Evolutionary conservation across 2,113 vertebrate genomes (phyloP).

Genomic region (Hemichromis elongatus): DNA sequence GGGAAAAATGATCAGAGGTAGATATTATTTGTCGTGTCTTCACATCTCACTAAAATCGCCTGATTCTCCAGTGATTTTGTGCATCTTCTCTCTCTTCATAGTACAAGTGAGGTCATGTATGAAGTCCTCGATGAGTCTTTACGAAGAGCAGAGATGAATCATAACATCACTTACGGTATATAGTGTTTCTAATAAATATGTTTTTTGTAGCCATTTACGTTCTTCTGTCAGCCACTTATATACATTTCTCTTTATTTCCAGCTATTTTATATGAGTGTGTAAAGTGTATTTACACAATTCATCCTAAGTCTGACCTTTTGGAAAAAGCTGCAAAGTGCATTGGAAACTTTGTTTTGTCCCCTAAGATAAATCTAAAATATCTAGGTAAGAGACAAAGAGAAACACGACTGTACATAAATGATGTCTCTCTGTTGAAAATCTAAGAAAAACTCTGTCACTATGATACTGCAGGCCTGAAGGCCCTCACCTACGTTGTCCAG

Average conservation of each 20-base stretch:
- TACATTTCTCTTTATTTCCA: conserved; percentile 47
- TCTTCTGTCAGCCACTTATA: background rate
- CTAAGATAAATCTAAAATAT: conserved; percentile 97
- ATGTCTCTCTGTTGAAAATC: background rate
- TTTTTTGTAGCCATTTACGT: background rate
- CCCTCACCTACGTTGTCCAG: conserved; percentile 91
- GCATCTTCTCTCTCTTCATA: conserved; percentile 55
- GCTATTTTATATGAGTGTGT: conserved; percentile 97
- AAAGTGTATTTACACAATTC: conserved; percentile 90
- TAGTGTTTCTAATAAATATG: background rate
- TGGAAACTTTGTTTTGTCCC: conserved; percentile 93
- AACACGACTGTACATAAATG: background rate
- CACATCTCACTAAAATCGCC: background rate
- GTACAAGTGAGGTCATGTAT: conserved; percentile 91
- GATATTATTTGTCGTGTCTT: background rate
- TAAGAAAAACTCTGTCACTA: background rate
- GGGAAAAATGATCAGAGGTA: conserved; percentile 92
- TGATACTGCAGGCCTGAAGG: conserved; percentile 81
- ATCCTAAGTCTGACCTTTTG: conserved; percentile 88
- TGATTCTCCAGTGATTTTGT: background rate
- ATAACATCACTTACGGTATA: conserved; percentile 95
- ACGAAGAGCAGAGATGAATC: conserved; percentile 95
- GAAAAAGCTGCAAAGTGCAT: conserved; percentile 96
- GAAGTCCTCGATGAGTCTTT: conserved; percentile 95
- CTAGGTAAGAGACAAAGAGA: conserved; percentile 78